These are phyloP conservation scores for Ips typographus DNA, from an alignment of 1,140 invertebrate genomes.

Conservation along the genomic window DNA sequence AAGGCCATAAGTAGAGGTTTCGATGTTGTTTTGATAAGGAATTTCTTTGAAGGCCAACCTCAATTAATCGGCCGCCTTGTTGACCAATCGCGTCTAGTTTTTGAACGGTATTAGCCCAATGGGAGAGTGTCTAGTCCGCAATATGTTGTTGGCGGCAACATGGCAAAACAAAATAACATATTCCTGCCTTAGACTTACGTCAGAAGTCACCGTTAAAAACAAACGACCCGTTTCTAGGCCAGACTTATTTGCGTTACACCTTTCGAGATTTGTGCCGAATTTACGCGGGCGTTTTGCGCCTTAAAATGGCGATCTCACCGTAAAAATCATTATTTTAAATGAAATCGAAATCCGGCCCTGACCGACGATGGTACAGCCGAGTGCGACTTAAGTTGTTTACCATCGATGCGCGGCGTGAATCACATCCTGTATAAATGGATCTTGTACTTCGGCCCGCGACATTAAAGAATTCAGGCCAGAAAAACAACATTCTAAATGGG, in stretches of 20 bases:
- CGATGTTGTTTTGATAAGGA: too few relatives aligned
- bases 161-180: too few relatives aligned
- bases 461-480: slow-evolving; percentile 26
- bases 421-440: slow-evolving; percentile 19
- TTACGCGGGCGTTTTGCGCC: background rate
- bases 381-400: slow-evolving; percentile 20
- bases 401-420: slow-evolving; percentile 10
- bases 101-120: too few relatives aligned
- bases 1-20: too few relatives aligned
- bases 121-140: too few relatives aligned
- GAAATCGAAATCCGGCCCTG: slow-evolving; percentile 2
- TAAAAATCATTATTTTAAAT: background rate
- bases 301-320: background rate
- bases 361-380: background rate
- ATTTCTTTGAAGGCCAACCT: too few relatives aligned
- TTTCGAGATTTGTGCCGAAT: background rate
- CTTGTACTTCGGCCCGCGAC: slow-evolving; percentile 21
- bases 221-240: background rate
- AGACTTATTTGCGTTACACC: background rate
- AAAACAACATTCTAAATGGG: slow-evolving; percentile 15
- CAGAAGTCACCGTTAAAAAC: slow-evolving; percentile 1
- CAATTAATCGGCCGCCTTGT: too few relatives aligned
- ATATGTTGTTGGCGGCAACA: too few relatives aligned
- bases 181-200: background rate
- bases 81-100: too few relatives aligned